phyloP scores from a whole-genome alignment of 2,888 invertebrate genomes.

The Hoplodrina ambigua region DNA sequence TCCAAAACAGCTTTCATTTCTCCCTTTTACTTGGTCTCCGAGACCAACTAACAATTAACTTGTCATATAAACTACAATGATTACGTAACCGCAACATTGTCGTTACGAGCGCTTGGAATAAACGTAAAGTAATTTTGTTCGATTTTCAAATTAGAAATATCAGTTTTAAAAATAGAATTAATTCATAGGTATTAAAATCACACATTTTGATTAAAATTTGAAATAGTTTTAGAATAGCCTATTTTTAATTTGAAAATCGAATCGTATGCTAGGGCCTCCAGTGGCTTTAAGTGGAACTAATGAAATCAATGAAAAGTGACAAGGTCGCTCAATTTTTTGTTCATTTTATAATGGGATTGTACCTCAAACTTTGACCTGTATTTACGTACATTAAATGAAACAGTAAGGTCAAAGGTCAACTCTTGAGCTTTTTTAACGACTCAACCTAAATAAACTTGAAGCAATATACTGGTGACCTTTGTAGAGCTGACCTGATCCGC shows the following conservation, averaged over 20 bases:
- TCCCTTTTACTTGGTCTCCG: slow-evolving; percentile 15
- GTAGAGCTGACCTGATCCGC: slow-evolving; percentile 5
- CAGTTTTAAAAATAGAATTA: no score
- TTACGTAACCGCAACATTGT: slow-evolving; percentile 9
- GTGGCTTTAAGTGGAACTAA: background rate
- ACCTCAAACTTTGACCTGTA: slow-evolving; percentile 26
- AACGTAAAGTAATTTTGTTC: no score
- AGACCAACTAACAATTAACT: slow-evolving; percentile 45
- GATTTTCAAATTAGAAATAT: background rate
- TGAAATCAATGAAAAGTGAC: background rate
- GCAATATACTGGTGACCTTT: slow-evolving; percentile 31
- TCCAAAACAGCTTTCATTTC: slow-evolving; percentile 45
- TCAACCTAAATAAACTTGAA: slow-evolving; percentile 14
- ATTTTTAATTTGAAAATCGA: background rate
- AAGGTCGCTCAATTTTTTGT: background rate
- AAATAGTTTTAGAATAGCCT: no score
- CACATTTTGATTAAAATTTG: no score
- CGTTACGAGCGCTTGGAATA: background rate
- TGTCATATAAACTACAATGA: slow-evolving; percentile 32
- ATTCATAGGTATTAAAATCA: no score
- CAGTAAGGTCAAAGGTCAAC: slow-evolving; percentile 24
- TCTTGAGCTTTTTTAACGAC: slow-evolving; percentile 12
- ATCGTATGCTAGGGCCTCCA: background rate
- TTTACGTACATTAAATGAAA: slow-evolving; percentile 29
- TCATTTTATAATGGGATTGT: background rate